phyloP scores from a whole-genome alignment of 2,113 vertebrate genomes.

The Petrocephalus zakoni region DNA sequence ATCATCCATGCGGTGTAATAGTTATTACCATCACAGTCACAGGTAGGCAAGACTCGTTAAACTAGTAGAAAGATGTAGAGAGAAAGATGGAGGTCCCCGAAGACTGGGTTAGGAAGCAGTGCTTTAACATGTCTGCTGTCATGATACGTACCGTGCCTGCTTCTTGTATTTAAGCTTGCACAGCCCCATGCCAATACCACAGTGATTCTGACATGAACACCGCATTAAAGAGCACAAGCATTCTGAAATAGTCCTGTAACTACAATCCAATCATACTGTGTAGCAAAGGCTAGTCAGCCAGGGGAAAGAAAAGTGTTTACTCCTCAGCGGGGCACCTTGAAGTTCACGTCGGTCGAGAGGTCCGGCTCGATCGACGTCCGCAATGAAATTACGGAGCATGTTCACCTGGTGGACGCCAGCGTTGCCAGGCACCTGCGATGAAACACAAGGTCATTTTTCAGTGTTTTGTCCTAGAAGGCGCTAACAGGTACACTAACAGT shows the following conservation, averaged over 20 bases:
- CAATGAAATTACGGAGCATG: too few species aligned
- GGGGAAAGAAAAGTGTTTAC: background rate
- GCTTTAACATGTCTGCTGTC: background rate
- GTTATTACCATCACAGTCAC: background rate
- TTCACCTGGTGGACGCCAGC: background rate
- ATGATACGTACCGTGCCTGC: background rate
- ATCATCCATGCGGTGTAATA: background rate
- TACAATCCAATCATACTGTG: background rate
- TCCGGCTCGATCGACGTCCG: background rate
- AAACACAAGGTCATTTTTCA: background rate
- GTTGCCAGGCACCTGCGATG: background rate
- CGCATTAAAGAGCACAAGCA: background rate
- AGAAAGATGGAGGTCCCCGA: background rate
- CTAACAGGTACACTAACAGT: background rate
- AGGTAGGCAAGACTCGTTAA: background rate
- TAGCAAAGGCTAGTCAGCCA: background rate
- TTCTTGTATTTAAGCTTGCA: background rate
- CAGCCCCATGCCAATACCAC: background rate
- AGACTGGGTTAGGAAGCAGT: background rate
- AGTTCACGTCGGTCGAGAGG: background rate
- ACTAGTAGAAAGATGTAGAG: background rate
- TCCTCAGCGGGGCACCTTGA: background rate
- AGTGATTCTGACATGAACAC: background rate
- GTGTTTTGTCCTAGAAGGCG: background rate
- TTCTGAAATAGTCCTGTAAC: background rate